These are phyloP conservation scores for Amia ocellicauda DNA, from an alignment of 2,113 vertebrate species.

Conservation along the genomic window DNA sequence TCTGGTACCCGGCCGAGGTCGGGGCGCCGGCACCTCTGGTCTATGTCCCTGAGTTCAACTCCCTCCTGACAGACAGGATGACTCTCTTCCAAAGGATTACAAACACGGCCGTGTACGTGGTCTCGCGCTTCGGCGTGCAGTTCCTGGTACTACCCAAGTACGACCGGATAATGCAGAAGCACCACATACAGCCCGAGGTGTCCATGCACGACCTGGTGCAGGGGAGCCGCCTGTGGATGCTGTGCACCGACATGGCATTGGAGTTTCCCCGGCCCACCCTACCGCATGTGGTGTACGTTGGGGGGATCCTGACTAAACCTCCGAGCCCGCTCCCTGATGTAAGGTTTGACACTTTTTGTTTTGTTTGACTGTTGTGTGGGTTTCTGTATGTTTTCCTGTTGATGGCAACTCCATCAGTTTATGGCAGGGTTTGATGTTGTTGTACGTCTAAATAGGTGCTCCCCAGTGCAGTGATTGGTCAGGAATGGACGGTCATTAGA, in stretches of 20 bases:
- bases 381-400: too few species aligned
- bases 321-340: conserved; percentile 89
- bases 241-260: conserved; percentile 92
- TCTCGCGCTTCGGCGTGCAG: conserved; percentile 88
- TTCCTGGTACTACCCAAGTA: conserved; percentile 93
- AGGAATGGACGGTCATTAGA: too few species aligned
- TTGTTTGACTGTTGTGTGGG: too few species aligned
- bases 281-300: conserved; percentile 95
- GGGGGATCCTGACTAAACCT: conserved; percentile 92
- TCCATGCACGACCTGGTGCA: conserved; percentile 93
- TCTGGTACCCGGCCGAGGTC: conserved; percentile 97
- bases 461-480: too few species aligned
- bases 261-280: conserved; percentile 95
- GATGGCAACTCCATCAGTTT: too few species aligned
- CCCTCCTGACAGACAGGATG: conserved; percentile 92
- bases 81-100: conserved; percentile 80
- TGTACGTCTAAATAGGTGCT: too few species aligned
- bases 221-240: conserved; percentile 93
- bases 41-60: conserved; percentile 97
- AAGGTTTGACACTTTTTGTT: conserved; percentile 56
- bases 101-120: conserved; percentile 85
- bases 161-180: conserved; percentile 89
- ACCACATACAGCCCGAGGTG: conserved; percentile 74
- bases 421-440: too few species aligned
- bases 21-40: conserved; percentile 90